Evolutionary conservation across 2,113 vertebrate genomes (phyloP), one percentile per base, ranked within the genome.

Genomic region (Vidua macroura): DNA sequence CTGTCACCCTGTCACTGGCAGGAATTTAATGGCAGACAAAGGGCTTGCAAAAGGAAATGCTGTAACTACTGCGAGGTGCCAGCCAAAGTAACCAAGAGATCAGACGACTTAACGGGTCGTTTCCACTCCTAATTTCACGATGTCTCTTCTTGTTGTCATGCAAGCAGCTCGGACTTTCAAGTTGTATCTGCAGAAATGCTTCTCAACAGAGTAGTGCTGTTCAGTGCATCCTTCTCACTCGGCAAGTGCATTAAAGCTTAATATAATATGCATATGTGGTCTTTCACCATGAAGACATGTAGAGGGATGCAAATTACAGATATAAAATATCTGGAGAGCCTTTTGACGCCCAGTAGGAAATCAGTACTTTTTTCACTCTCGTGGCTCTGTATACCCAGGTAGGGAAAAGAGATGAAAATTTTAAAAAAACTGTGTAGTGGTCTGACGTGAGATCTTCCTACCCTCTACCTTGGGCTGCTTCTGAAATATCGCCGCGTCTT

Each of bases 1-100:
- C 79, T 90, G 79, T 81, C 92, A 83, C 69, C 48, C n/a, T 55
- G 64, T 33, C 58, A 79, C 44, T 92, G 68, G 49, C 37, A 62
- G 53, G 62, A 74, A 49, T 78, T 91, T 89, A 92, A 69, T 56
- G 35, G 55, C 15, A 90, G 88, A 73, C 48, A 93, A 88, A 86
- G 52, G 51, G 51, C 33, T 73, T 51, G 43, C 64, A 41, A 79
- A 86, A 91, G 39, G 31, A 91, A 92, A 90, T 39, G 52, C 53
- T 77, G 44, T n/a, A 82, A 88, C 31, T 80, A 66, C 28, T 25
- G 75, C n/a, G 66, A 92, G 52, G 20, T 52, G 77, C 24, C 46
- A 87, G 77, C 31, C 68, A 78, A 86, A 69, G 49, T n/a, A 89
- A 64, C 56, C 83, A 81, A 58, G 23, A 73, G 59, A 70, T 39